Percentiles rank a stretch among this genome's conserved stretches.
Evolutionary conservation across 1,140 invertebrate genomes (phyloP).

Genomic region (Lepidurus packardi): DNA sequence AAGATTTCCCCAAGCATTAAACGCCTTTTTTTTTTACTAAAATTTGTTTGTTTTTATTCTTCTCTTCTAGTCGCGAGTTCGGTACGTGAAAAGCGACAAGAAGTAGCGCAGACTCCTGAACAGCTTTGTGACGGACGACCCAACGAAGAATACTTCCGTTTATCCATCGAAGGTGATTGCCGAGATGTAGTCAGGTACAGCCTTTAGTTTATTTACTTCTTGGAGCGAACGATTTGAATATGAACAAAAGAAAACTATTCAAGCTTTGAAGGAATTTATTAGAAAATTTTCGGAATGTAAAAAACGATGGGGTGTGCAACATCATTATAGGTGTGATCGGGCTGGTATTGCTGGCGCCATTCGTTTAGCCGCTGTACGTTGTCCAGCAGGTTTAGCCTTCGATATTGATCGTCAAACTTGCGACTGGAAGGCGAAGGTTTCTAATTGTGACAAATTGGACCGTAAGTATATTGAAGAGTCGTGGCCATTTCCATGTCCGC

Average conservation of each 20-base stretch:
- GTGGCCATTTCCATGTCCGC: slow-evolving; percentile 36
- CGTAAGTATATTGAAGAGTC: slow-evolving; percentile 62
- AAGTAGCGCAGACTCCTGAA: slow-evolving; percentile 64
- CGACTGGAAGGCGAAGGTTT: slow-evolving; percentile 92
- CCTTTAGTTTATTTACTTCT: slow-evolving; percentile 25
- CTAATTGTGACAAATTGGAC: slow-evolving; percentile 86
- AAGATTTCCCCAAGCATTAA: neutral
- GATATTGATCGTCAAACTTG: slow-evolving; percentile 91
- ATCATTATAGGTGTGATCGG: slow-evolving; percentile 70
- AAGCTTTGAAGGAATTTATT: too few species aligned
- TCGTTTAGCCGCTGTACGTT: slow-evolving; percentile 76
- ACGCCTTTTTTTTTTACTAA: neutral
- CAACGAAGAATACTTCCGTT: slow-evolving; percentile 81
- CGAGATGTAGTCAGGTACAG: slow-evolving; percentile 82
- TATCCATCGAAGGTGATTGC: slow-evolving; percentile 76
- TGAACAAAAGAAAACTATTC: too few species aligned
- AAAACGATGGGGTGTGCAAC: neutral
- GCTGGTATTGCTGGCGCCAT: slow-evolving; percentile 75
- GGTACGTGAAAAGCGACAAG: slow-evolving; percentile 47
- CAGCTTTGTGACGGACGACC: slow-evolving; percentile 77
- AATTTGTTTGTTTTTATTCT: neutral
- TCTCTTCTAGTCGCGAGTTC: slow-evolving; percentile 6
- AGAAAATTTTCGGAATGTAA: neutral
- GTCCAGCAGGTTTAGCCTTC: slow-evolving; percentile 84
- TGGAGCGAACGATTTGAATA: neutral